Percentiles rank a stretch among this genome's conserved stretches.
These are phyloP conservation scores for Drosophila phalerata DNA, from an alignment of 2,888 invertebrate genomes.

Conservation along the genomic window DNA sequence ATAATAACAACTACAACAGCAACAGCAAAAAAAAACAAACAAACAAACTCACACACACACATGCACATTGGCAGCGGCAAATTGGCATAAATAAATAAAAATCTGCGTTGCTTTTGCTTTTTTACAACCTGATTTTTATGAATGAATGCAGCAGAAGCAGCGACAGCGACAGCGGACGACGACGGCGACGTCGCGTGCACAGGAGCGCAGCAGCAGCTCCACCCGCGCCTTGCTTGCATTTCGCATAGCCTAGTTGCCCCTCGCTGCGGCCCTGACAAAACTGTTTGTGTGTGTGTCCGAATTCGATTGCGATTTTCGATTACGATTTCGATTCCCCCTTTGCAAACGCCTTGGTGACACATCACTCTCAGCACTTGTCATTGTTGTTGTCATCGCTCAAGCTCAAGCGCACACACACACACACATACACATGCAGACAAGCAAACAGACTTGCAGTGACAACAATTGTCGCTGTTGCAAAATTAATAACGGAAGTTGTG, in stretches of 20 bases:
- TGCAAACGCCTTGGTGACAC: conserved; percentile 60
- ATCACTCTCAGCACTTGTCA: conserved; percentile 60
- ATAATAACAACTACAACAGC: conserved; percentile 29
- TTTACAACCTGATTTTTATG: conserved; percentile 82
- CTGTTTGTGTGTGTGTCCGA: conserved; percentile 24
- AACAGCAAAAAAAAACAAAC: conserved; percentile 23
- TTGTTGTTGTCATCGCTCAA: conserved; percentile 53
- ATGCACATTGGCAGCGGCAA: conserved; percentile 61
- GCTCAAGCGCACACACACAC: conserved; percentile 15
- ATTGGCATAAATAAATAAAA: conserved; percentile 79
- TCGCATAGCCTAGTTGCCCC: conserved; percentile 23
- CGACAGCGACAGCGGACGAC: conserved; percentile 28
- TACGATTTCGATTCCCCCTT: conserved; percentile 25
- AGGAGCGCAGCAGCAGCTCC: conserved; percentile 62
- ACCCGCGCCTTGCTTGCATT: conserved; percentile 26
- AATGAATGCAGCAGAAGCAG: conserved; percentile 62
- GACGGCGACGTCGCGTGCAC: conserved; percentile 65
- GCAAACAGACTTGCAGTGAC: conserved; percentile 16
- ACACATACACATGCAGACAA: conserved; percentile 1
- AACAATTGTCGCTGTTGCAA: conserved; percentile 75
- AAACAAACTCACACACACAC: conserved; percentile 20
- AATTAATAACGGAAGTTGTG: conserved; percentile 85
- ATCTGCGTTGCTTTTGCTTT: conserved; percentile 54
- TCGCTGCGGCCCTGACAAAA: conserved; percentile 33
- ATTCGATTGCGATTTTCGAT: conserved; percentile 58